Evolutionary conservation across 2,888 invertebrate genomes (phyloP), one percentile per base, ranked within the genome.

Genomic region (Drosophila tripunctata): DNA sequence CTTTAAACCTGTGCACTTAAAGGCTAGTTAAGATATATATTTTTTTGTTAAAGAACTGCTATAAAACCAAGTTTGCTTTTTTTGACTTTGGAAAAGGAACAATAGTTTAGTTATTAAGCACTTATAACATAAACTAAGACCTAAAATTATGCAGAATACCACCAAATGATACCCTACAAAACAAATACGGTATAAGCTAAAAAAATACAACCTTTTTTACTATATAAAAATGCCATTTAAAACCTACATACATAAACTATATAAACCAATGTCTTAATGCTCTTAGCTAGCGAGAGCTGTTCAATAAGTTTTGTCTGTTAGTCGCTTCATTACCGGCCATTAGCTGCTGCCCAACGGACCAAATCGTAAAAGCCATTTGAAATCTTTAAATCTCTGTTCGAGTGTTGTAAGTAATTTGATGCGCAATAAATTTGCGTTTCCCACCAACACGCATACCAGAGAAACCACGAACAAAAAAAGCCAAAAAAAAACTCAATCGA

Each of bases 391-490:
- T 3, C 47, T 57, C 10, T 54, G 57, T 67, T 41, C 58, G 31
- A 19, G 50, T 54, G 31, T 65, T 66, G 84, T 87, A 83, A 75
- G 81, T 81, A 86, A 81, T 83, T 80, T 81, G 71, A 87, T 80
- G 87, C 84, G 81, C 81, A 81, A 86, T 87, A 81, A 87, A 83
- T 87, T 71, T 62, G 62, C 58, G 71, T 66, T 80, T 80, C 76
- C 76, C 85, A 82, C 61, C 79, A 64, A 61, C 56, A 67, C 38
- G 55, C 50, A 64, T 67, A 62, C 60, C 56, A 61, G 56, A 64
- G n/a, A 12, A 36, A 27, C 27, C 27, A 27, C n/a, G 3, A 48
- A 4, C n/a, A 15, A 41, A n/a, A 54, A 55, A 41, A 47, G 48
- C 22, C 36, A 30, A 68, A 45, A 57, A 62, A 38, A 19, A 24